Evolutionary conservation across 2,113 vertebrate genomes (phyloP).

Genomic region (Ivindomyrus marchei): DNA sequence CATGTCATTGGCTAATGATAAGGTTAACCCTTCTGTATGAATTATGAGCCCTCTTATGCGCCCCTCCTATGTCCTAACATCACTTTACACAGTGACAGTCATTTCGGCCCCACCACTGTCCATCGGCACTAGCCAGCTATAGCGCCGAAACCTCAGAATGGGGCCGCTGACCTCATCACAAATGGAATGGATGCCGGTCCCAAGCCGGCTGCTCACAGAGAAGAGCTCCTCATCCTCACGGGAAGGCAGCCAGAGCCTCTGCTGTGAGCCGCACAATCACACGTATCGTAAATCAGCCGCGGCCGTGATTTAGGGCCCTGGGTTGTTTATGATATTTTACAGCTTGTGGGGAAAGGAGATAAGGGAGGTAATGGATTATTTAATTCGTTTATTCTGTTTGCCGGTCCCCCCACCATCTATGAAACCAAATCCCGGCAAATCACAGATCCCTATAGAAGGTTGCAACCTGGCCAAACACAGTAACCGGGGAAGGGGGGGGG

Average conservation of each 20-base stretch:
- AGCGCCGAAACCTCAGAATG: neutral
- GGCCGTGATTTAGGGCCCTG: neutral
- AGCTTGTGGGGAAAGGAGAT: neutral
- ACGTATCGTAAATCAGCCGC: neutral
- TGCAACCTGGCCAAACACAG: neutral
- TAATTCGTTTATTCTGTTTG: slow-evolving; percentile 8
- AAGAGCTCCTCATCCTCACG: neutral
- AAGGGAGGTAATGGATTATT: slow-evolving; percentile 19
- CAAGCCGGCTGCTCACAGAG: neutral
- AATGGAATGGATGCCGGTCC: neutral
- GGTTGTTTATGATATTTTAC: slow-evolving; percentile 8
- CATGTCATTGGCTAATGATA: neutral
- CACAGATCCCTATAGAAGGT: neutral
- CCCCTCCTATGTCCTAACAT: neutral
- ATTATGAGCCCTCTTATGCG: neutral
- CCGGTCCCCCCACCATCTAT: neutral
- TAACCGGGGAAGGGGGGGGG: neutral
- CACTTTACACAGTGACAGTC: neutral
- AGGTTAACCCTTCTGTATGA: neutral
- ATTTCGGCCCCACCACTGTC: neutral
- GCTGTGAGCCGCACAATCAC: neutral
- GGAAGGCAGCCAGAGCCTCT: neutral
- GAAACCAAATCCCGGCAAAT: neutral
- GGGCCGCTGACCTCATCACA: neutral
- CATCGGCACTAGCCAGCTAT: neutral